Conservation (phyloP, 35 echinoderm and acorn worm genomes). For the Diadema setosum region DNA sequence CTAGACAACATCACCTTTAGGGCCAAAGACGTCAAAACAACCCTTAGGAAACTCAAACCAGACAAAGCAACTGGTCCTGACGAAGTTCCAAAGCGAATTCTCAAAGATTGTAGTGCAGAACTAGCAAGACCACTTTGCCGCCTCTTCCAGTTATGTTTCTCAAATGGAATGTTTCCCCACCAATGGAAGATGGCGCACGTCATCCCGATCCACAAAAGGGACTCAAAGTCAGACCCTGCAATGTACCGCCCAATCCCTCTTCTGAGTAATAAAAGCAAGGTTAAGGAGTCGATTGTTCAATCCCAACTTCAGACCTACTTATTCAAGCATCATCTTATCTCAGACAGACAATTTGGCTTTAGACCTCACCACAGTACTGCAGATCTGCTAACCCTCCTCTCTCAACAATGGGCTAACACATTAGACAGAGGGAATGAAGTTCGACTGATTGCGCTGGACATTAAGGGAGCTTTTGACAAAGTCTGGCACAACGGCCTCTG, state of each 20-base stretch:
- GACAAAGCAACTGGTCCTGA: not conserved
- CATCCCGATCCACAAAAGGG: not conserved
- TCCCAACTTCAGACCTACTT: not conserved
- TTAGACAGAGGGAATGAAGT: not conserved
- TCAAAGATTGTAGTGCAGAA: not conserved
- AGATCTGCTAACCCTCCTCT: not conserved
- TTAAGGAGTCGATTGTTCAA: not conserved
- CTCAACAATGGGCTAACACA: not conserved
- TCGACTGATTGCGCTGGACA: not conserved
- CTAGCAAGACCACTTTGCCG: not conserved
- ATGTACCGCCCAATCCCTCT: not conserved
- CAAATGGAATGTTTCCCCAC: not conserved
- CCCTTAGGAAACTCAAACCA: not conserved
- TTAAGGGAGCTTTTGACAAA: not conserved
- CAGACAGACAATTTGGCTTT: not conserved
- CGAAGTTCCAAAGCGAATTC: not conserved
- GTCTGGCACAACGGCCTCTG: not conserved
- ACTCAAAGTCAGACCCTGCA: not conserved
- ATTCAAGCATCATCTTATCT: not conserved
- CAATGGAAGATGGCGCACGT: not conserved
- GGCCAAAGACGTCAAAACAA: not conserved
- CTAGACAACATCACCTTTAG: not conserved
- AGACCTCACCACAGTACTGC: not conserved
- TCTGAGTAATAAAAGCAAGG: not conserved
- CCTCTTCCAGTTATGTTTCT: not conserved